Evolutionary conservation across 2,113 vertebrate species (phyloP).

Genomic region (Cyanistes caeruleus): DNA sequence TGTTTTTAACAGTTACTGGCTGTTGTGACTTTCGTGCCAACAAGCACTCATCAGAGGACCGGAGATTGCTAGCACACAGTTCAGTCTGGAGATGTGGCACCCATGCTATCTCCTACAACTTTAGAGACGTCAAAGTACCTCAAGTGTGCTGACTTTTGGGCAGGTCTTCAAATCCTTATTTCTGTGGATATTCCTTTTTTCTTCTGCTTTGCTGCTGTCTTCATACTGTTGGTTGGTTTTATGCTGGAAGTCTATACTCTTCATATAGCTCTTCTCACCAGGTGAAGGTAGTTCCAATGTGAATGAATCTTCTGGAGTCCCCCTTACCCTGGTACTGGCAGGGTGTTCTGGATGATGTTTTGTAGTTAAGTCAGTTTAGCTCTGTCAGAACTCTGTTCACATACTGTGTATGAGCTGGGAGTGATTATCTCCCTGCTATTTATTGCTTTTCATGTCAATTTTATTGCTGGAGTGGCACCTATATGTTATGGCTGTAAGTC

Average conservation of each 20-base stretch:
- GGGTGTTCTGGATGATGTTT: neutral
- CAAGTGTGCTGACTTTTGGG: neutral
- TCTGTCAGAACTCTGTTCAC: neutral
- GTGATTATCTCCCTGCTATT: neutral
- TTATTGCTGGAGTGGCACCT: neutral
- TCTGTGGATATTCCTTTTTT: neutral
- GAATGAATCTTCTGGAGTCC: neutral
- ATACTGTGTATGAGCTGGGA: neutral
- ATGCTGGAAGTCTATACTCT: neutral
- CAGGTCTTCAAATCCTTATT: neutral
- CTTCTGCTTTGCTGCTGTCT: neutral
- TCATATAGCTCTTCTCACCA: neutral
- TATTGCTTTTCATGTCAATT: rapidly evolving
- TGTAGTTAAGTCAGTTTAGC: neutral
- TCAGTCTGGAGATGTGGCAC: neutral
- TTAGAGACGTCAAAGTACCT: neutral
- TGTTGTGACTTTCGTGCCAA: neutral
- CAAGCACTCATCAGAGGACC: neutral
- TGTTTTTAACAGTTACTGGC: neutral
- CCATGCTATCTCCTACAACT: neutral
- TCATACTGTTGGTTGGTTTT: neutral
- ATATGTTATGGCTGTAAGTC: neutral
- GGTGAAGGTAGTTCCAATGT: neutral
- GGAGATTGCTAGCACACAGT: neutral
- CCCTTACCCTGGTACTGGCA: neutral